A percentile compares a stretch with the other conserved stretches of the same genome.
Conservation (phyloP, 2,888 invertebrate genomes). For the Blastobasis lacticolella region DNA sequence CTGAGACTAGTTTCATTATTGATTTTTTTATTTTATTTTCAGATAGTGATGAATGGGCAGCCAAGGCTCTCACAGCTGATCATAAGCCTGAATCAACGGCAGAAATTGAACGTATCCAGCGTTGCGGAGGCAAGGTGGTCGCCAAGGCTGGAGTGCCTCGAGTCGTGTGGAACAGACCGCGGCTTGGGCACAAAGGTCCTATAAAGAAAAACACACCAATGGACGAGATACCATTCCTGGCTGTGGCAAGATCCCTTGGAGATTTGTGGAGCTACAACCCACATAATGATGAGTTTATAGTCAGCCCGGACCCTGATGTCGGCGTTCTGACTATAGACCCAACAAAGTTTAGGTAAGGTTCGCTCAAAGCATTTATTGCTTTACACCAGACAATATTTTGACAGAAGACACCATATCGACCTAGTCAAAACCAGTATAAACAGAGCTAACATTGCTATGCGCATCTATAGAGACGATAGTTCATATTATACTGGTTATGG, state of each 20-base stretch:
- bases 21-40: conserved; percentile 11
- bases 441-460: no score
- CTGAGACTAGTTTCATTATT: no score
- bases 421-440: no score
- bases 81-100: conserved; percentile 94
- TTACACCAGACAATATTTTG: not conserved
- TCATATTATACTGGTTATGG: no score
- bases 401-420: no score
- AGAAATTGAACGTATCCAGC: conserved; percentile 88
- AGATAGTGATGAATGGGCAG: conserved; percentile 82
- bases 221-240: conserved; percentile 95
- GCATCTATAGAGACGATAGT: no score
- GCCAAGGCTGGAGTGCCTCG: conserved; percentile 91
- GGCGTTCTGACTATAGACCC: conserved; percentile 88
- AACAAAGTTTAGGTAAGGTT: conserved; percentile 74
- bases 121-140: conserved; percentile 83
- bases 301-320: conserved; percentile 98
- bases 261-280: conserved; percentile 99
- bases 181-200: conserved; percentile 85
- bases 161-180: conserved; percentile 97
- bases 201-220: conserved; percentile 91
- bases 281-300: conserved; percentile 91
- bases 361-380: not conserved
- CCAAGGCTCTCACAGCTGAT: conserved; percentile 89
- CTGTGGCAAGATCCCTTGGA: conserved; percentile 95